phyloP scores from a whole-genome alignment of 2,113 vertebrate species.

The Trinectes maculatus region DNA sequence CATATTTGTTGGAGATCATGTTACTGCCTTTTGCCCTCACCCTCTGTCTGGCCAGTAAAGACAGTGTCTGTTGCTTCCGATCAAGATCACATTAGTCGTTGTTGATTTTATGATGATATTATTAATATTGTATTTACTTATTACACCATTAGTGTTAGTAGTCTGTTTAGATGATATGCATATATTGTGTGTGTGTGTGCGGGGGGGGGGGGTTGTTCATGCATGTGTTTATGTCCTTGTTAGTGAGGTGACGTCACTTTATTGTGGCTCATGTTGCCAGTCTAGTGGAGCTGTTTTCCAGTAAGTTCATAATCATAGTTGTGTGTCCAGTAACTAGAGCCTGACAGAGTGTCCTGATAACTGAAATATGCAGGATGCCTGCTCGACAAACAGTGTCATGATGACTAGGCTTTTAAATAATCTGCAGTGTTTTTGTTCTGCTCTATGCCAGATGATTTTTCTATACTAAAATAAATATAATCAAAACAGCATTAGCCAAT shows the following conservation, averaged over 20 bases:
- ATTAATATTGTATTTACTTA: no score
- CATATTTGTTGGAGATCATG: constrained; percentile 47
- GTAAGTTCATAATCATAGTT: constrained; percentile 30
- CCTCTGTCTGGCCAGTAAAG: constrained; percentile 22
- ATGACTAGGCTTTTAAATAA: not conserved
- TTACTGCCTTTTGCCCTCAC: constrained; percentile 43
- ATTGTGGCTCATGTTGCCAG: constrained; percentile 32
- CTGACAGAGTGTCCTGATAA: constrained; percentile 17
- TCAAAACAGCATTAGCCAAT: not conserved
- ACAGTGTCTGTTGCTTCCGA: constrained; percentile 1
- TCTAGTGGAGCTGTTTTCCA: constrained; percentile 33
- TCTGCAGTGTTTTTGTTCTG: not conserved
- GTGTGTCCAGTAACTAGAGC: constrained; percentile 37
- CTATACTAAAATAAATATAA: not conserved
- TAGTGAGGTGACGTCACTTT: constrained; percentile 10
- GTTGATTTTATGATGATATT: no score
- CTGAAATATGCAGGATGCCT: constrained; percentile 14
- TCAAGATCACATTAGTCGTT: not conserved
- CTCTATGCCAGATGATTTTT: not conserved
- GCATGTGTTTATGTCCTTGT: constrained; percentile 3
- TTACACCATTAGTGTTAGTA: no score
- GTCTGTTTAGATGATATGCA: not conserved
- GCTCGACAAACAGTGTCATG: constrained; percentile 17
- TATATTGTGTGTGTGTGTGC: not conserved
- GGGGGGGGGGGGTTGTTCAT: not conserved